Conservation (phyloP, 2,113 vertebrate species). For the Spilogale gracilis region DNA sequence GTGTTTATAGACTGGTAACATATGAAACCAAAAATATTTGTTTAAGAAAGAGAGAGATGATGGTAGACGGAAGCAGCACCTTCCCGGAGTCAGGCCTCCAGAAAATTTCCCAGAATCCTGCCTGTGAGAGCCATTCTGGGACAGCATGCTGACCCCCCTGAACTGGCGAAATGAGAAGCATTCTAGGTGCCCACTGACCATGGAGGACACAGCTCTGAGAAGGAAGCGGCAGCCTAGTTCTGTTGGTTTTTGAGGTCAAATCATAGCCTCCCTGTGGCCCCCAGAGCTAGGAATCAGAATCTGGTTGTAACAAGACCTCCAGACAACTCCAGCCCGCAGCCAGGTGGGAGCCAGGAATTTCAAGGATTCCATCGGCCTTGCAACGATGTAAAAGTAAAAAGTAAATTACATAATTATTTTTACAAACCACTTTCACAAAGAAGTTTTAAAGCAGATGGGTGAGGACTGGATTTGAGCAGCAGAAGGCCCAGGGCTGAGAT, state of each 20-base stretch:
- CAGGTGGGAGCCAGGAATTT: neutral
- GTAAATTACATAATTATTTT: neutral
- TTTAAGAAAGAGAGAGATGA: neutral
- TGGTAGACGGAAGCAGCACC: neutral
- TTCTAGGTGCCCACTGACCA: too few species aligned
- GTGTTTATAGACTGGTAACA: neutral
- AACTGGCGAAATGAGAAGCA: rapidly evolving
- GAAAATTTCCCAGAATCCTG: neutral
- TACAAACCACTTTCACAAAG: neutral
- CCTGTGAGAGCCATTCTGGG: too few species aligned
- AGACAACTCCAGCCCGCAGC: neutral
- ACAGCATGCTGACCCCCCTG: rapidly evolving
- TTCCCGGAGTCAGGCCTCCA: neutral
- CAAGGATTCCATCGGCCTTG: neutral
- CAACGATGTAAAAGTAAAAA: neutral
- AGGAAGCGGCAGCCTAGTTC: neutral
- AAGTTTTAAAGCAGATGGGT: neutral
- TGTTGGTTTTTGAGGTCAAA: neutral
- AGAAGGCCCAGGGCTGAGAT: neutral
- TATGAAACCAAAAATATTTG: neutral
- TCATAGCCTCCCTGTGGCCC: too few species aligned
- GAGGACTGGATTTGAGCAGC: neutral
- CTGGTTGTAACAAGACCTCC: neutral
- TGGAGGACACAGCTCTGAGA: rapidly evolving
- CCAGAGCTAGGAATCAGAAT: neutral